Base-by-base conservation (phyloP, 1,140 invertebrate species). In the Lucilia sericata region DNA sequence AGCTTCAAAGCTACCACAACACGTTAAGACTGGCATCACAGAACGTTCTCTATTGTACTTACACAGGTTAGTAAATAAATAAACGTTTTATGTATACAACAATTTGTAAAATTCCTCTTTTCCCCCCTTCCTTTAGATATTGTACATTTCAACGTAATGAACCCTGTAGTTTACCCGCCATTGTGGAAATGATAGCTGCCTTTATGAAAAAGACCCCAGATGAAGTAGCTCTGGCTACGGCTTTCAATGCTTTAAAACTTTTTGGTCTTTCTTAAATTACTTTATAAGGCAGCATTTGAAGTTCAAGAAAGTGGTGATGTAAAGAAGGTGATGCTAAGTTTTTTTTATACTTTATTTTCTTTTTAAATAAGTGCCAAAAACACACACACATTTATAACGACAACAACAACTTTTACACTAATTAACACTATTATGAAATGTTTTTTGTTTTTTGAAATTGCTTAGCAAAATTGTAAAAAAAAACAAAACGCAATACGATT, bases 131-230 rank as follows among this genome's bases (percentile, higher is more conserved):
- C 1, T 93, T 93, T 86, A 93, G 95, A 85, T 98, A 98, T 92
- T 98, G 96, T 91, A 98, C 97, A 83, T 99, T 99, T 92, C 97
- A 99, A 93, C 93, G 98, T 85, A 99, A 99, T 90, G 98, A 99
- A 92, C 98, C 98, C 0, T 98, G 97, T 92, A 97, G 97, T 19
- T 92, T 99, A 83, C 97, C 97, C 17, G 96, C 96, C 47, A 96
- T 97, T 81, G 96, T 98, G 19, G 98, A 99, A 92, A 96, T 99
- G 94, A 95, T 99, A 84, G 97, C 97, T 25, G 97, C 96, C 36
- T 97, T 98, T 90, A 95, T 98, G 92, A 94, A 94, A 82, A 95
- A 95, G 89, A 94, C 94, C 47, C 96, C 97, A 0, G 96, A 97
- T 91, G 97, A 98, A 91, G 96, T 99, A 19, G 98, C 98, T 1